Conservation (phyloP, 2,113 vertebrate species). For the Myodes glareolus region DNA sequence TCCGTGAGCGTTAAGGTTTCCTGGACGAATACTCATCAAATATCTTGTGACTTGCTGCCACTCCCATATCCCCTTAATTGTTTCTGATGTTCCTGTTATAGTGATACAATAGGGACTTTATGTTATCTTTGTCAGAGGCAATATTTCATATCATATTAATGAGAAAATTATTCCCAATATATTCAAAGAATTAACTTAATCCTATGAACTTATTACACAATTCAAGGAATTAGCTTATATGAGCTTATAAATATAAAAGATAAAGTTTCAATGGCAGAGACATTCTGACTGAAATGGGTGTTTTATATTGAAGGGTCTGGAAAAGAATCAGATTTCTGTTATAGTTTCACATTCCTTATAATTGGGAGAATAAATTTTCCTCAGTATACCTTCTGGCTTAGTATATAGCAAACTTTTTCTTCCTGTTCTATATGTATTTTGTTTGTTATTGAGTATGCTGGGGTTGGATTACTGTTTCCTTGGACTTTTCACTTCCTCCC, state of each 20-base stretch:
- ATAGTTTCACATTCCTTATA: neutral
- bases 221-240: neutral
- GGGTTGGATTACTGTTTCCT: neutral
- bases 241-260: neutral
- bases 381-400: neutral
- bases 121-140: neutral
- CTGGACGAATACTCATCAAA: neutral
- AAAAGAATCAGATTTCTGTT: neutral
- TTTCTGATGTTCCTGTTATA: neutral
- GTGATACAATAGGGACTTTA: neutral
- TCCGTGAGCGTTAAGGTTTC: neutral
- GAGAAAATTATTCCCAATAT: neutral
- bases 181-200: neutral
- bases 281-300: neutral
- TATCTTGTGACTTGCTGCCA: neutral
- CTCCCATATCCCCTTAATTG: neutral
- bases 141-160: conserved; percentile 29
- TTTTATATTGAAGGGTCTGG: neutral
- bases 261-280: neutral
- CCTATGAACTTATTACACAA: neutral
- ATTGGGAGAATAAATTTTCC: neutral
- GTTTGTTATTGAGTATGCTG: neutral
- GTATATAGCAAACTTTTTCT: neutral
- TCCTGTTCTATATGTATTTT: neutral
- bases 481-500: neutral